These are phyloP conservation scores for Ophion obscuratus DNA, from an alignment of 2,888 invertebrate species.

Conservation along the genomic window DNA sequence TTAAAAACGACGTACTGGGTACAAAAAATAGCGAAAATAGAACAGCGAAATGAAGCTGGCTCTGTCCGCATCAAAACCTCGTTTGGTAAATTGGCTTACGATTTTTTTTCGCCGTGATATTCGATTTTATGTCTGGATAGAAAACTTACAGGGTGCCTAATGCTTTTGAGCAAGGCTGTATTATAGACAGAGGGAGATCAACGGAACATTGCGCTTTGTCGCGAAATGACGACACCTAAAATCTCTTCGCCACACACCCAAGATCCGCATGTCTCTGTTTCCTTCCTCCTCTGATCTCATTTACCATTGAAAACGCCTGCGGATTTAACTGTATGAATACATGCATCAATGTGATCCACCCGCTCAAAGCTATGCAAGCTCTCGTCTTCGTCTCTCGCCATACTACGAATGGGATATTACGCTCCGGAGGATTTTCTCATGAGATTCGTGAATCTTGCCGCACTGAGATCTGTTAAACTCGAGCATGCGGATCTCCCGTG, in stretches of 20 bases:
- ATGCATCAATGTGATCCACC: conserved; percentile 75
- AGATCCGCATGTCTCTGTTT: conserved; percentile 52
- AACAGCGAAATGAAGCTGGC: too few species aligned
- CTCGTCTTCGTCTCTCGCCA: conserved; percentile 42
- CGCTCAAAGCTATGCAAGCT: conserved; percentile 58
- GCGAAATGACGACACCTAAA: background rate
- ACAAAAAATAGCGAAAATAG: too few species aligned
- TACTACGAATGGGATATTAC: conserved; percentile 67
- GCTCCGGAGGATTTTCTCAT: conserved; percentile 66
- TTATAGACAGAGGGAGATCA: background rate
- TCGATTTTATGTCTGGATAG: too few species aligned
- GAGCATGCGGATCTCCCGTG: conserved; percentile 37
- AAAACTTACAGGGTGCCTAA: too few species aligned
- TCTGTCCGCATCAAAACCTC: too few species aligned
- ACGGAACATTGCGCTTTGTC: background rate
- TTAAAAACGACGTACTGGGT: too few species aligned
- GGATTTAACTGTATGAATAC: conserved; percentile 76
- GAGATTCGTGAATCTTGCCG: conserved; percentile 54
- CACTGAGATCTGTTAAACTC: conserved; percentile 53
- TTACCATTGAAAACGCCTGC: conserved; percentile 71
- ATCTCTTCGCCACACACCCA: conserved; percentile 16
- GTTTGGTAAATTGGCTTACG: too few species aligned
- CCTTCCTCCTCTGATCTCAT: conserved; percentile 61
- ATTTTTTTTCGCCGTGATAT: too few species aligned
- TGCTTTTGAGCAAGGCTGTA: too few species aligned